Evolutionary conservation across 2,797 vertebrate genomes (phyloP).

Genomic region (Phataginus tetradactyla): DNA sequence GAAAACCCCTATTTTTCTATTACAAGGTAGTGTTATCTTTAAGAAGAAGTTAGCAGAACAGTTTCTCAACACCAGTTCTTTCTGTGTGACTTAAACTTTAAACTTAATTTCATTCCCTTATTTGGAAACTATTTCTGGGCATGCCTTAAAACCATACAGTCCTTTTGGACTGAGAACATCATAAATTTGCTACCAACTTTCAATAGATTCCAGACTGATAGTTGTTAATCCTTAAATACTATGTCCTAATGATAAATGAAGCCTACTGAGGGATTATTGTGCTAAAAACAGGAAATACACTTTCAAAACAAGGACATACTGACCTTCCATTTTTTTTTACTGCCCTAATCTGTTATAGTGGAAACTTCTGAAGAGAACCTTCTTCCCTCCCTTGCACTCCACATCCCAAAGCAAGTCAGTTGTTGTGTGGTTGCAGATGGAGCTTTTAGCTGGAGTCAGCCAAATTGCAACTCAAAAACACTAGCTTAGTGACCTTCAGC

Average conservation of each 20-base stretch:
- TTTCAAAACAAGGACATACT: not conserved
- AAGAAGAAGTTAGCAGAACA: not conserved
- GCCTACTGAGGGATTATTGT: not conserved
- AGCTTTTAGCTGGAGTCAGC: not conserved
- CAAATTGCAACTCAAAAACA: not conserved
- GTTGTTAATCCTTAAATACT: not conserved
- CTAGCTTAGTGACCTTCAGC: not conserved
- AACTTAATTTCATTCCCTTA: not conserved
- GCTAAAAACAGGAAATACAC: conserved; percentile 12
- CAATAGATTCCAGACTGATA: not conserved
- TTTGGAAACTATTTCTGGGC: conserved; percentile 32
- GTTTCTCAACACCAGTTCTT: not conserved
- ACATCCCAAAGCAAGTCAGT: not conserved
- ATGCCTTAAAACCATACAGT: not conserved
- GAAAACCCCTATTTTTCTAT: not conserved
- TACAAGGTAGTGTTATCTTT: not conserved
- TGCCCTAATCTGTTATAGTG: not conserved
- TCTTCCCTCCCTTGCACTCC: not conserved
- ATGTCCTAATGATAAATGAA: not conserved
- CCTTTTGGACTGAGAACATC: not conserved
- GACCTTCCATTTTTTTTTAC: not conserved
- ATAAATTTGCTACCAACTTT: conserved; percentile 32
- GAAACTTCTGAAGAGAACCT: not conserved
- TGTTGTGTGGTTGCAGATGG: not conserved
- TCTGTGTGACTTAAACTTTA: not conserved